Percentiles rank a stretch among this genome's conserved stretches.
Conservation (phyloP, 1,140 invertebrate genomes). For the Drosophila repleta region DNA sequence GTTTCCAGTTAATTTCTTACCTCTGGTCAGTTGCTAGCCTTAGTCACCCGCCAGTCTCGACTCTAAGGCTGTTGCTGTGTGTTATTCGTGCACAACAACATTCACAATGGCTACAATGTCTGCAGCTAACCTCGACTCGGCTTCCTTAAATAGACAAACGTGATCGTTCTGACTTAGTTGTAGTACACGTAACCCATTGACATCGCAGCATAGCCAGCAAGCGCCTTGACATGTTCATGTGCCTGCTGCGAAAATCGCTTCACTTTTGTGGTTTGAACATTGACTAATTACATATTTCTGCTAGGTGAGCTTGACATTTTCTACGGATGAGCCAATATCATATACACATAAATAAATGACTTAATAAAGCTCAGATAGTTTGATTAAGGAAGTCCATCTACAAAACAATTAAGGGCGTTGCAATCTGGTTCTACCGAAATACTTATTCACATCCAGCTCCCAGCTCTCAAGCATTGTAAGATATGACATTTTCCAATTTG, state of each 20-base stretch:
- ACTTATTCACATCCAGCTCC: no score
- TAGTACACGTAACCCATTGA: conserved; percentile 34
- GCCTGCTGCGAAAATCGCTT: conserved; percentile 31
- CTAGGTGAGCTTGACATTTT: conserved; percentile 64
- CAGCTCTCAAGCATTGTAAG: no score
- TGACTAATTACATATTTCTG: conserved; percentile 71
- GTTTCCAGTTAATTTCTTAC: background rate
- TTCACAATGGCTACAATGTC: conserved; percentile 49
- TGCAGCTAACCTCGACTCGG: conserved; percentile 42
- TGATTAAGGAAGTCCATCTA: no score
- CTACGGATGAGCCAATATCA: conserved; percentile 12
- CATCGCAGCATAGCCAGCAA: conserved; percentile 24
- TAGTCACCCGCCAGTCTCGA: conserved; percentile 29
- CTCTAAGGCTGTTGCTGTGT: background rate
- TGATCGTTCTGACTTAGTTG: conserved; percentile 54
- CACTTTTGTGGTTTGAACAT: conserved; percentile 8
- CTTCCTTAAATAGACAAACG: conserved; percentile 22
- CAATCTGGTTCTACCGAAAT: no score
- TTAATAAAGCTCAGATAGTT: no score
- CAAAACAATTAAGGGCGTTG: no score
- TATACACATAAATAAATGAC: no score
- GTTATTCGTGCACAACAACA: conserved; percentile 4
- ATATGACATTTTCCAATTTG: no score
- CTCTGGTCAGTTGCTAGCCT: conserved; percentile 8
- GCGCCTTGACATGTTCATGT: conserved; percentile 78